Evolutionary conservation across 2,888 invertebrate genomes (phyloP).

Genomic region (Gisinianus flammeolus): DNA sequence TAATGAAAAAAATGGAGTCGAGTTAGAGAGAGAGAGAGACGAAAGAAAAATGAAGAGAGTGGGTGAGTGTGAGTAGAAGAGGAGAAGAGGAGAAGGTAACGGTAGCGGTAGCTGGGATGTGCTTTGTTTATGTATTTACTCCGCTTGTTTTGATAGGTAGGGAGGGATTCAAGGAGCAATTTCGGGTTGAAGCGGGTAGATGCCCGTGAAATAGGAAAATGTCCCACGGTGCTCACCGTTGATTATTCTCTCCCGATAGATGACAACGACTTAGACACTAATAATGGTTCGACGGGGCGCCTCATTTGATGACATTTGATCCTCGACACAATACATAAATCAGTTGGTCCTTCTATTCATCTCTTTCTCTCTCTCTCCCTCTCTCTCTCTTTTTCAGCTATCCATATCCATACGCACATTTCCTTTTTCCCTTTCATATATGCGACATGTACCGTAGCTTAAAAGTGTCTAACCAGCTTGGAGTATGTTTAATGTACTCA

Average conservation of each 20-base stretch:
- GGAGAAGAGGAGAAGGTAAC: too few relatives aligned
- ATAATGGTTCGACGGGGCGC: slow-evolving; percentile 42
- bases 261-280: slow-evolving; percentile 29
- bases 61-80: not conserved
- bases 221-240: slow-evolving; percentile 24
- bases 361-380: not conserved
- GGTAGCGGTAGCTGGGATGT: too few relatives aligned
- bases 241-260: slow-evolving; percentile 27
- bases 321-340: slow-evolving; percentile 30
- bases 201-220: slow-evolving; percentile 25
- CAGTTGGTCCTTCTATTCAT: not conserved
- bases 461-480: too few relatives aligned
- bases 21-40: not conserved
- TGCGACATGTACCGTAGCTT: too few relatives aligned
- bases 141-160: too few relatives aligned
- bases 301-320: slow-evolving; percentile 45
- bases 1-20: not conserved
- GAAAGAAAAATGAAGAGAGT: slow-evolving; percentile 1
- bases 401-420: not conserved
- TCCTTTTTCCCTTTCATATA: slow-evolving; percentile 1
- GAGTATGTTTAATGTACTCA: not conserved
- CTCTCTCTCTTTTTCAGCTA: not conserved
- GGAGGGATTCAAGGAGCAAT: too few relatives aligned
- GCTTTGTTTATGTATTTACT: too few relatives aligned
- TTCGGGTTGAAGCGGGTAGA: too few relatives aligned